phyloP scores from a whole-genome alignment of 1,140 invertebrate species.

The Monochamus saltuarius region DNA sequence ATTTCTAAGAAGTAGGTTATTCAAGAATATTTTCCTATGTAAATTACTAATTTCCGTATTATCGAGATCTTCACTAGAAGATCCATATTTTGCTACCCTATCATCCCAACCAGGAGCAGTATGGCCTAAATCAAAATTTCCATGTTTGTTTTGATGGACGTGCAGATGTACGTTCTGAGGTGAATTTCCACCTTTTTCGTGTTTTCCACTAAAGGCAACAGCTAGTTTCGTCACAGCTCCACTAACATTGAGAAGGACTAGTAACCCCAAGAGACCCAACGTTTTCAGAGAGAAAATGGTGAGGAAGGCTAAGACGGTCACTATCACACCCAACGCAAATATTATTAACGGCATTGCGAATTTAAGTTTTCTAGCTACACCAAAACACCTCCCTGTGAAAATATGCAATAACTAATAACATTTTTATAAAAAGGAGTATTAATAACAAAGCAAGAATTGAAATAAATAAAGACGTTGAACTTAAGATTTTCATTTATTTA shows the following conservation, averaged over 20 bases:
- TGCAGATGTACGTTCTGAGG: conserved; percentile 36
- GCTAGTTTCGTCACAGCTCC: conserved; percentile 36
- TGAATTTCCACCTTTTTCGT: conserved; percentile 9
- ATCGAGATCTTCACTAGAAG: no score
- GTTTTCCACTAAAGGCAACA: conserved; percentile 19
- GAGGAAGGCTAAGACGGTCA: conserved; percentile 41
- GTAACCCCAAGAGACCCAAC: conserved; percentile 41
- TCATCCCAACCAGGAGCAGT: conserved; percentile 5
- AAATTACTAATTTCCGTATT: no score
- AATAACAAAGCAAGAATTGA: neutral
- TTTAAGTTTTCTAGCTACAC: conserved; percentile 35
- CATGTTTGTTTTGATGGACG: conserved; percentile 29
- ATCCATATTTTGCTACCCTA: neutral
- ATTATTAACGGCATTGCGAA: conserved; percentile 39
- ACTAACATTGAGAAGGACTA: conserved; percentile 37
- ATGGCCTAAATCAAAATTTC: conserved; percentile 13
- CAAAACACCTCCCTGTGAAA: conserved; percentile 45
- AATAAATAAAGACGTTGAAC: neutral
- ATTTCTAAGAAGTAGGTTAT: no score
- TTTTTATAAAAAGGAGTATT: neutral
- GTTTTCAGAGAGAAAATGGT: conserved; percentile 42
- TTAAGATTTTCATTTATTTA: neutral
- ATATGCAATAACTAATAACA: conserved; percentile 16
- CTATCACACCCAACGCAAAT: conserved; percentile 42
- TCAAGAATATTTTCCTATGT: no score